Conservation (phyloP, 2,888 invertebrate genomes). For the Andrena minutula region DNA sequence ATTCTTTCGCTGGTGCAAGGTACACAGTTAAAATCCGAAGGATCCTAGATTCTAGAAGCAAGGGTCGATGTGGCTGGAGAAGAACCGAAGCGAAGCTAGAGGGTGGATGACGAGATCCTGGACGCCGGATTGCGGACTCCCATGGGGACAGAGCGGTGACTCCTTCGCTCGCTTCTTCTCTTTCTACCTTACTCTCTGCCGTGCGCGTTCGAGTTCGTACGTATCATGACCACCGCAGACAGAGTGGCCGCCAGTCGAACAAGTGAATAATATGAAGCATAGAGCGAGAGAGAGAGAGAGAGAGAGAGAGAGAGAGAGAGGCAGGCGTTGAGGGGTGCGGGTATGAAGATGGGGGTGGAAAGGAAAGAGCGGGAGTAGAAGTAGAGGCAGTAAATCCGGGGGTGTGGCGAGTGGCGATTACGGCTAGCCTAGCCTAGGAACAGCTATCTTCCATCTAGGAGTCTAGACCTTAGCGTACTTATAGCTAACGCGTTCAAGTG, state of each 20-base stretch:
- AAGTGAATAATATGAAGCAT: constrained; percentile 21
- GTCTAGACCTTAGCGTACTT: constrained; percentile 58
- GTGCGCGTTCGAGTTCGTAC: background rate
- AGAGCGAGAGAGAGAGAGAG: constrained; percentile 6
- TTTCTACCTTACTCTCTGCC: background rate
- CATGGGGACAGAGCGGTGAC: constrained; percentile 48
- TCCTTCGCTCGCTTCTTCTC: constrained; percentile 31
- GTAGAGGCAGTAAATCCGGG: constrained; percentile 40
- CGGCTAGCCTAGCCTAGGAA: constrained; percentile 69
- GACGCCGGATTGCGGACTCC: constrained; percentile 69
- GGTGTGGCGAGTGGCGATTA: constrained; percentile 71
- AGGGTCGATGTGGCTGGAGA: constrained; percentile 34
- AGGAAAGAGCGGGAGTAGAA: constrained; percentile 20
- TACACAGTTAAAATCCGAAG: constrained; percentile 68
- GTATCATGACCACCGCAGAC: background rate
- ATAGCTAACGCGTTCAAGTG: constrained; percentile 38
- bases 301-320: constrained; percentile 3
- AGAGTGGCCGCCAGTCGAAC: constrained; percentile 13
- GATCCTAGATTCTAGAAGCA: constrained; percentile 54
- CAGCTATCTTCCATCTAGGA: constrained; percentile 72
- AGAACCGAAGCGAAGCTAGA: constrained; percentile 15
- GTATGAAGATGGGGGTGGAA: background rate
- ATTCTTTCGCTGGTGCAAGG: constrained; percentile 55
- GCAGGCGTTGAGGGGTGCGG: background rate
- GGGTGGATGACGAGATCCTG: constrained; percentile 69